A percentile compares a stretch with the other conserved stretches of the same genome.
These are phyloP conservation scores for Drosophila percnosoma DNA, from an alignment of 2,888 invertebrate species.

Conservation along the genomic window DNA sequence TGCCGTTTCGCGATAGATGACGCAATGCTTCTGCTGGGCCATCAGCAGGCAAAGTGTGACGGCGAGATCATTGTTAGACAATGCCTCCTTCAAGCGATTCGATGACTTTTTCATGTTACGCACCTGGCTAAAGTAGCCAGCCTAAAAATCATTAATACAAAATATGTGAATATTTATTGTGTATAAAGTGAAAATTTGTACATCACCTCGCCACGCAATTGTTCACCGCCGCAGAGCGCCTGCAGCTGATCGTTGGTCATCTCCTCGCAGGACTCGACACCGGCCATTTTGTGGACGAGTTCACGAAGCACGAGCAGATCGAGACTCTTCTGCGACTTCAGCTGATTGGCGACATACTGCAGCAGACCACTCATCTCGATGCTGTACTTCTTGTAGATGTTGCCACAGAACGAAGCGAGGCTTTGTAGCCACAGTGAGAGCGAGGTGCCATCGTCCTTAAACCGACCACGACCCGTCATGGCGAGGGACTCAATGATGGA, in stretches of 20 bases:
- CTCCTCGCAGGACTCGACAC: slow-evolving; percentile 98
- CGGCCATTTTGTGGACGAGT: slow-evolving; percentile 99
- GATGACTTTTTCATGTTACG: slow-evolving; percentile 98
- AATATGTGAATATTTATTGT: neutral
- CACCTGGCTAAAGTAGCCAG: slow-evolving; percentile 98
- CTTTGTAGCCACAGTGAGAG: slow-evolving; percentile 98
- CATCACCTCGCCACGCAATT: slow-evolving; percentile 94
- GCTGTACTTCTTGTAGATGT: slow-evolving; percentile 98
- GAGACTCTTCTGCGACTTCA: slow-evolving; percentile 97
- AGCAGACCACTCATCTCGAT: slow-evolving; percentile 97
- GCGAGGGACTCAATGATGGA: slow-evolving; percentile 97
- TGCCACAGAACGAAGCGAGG: slow-evolving; percentile 97
- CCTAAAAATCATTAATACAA: slow-evolving; percentile 86
- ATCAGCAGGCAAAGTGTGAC: slow-evolving; percentile 96
- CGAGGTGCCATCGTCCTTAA: slow-evolving; percentile 95
- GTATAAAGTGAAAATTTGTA: neutral
- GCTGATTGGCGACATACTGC: slow-evolving; percentile 98
- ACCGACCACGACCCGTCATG: slow-evolving; percentile 90
- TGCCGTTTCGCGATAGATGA: slow-evolving; percentile 93
- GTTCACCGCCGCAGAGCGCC: slow-evolving; percentile 98
- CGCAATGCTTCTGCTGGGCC: slow-evolving; percentile 98
- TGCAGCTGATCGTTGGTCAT: slow-evolving; percentile 98
- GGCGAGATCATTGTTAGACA: slow-evolving; percentile 96
- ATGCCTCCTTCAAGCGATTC: slow-evolving; percentile 96
- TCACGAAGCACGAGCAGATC: slow-evolving; percentile 97